Conservation (phyloP, 64 coral and sea anemone species). For the Dendronephthya gigantea region DNA sequence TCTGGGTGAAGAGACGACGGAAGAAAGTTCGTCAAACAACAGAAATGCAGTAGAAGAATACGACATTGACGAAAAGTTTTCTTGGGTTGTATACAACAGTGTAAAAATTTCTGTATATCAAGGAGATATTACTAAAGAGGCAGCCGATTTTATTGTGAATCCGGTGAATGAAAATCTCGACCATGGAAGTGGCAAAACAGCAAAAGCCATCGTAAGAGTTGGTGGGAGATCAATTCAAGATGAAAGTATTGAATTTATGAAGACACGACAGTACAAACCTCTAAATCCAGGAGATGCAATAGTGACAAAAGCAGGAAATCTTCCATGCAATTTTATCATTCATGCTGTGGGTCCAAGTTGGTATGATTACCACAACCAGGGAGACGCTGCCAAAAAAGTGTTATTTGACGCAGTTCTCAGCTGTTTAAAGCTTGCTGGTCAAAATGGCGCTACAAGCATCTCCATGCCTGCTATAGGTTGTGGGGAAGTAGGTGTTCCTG, state of each 20-base stretch:
- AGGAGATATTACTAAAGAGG: slow-evolving; percentile 32
- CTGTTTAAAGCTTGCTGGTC: not conserved
- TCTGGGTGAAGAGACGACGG: not conserved
- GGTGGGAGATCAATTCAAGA: slow-evolving; percentile 36
- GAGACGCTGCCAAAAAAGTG: not conserved
- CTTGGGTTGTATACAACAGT: not conserved
- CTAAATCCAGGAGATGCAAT: slow-evolving; percentile 3
- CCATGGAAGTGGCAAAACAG: slow-evolving; percentile 16
- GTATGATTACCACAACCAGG: not conserved
- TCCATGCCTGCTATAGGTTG: slow-evolving; percentile 51
- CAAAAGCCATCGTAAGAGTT: not conserved
- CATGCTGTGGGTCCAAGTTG: slow-evolving; percentile 36
- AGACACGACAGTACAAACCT: no score
- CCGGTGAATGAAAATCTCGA: slow-evolving; percentile 28
- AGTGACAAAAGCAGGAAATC: slow-evolving; percentile 9
- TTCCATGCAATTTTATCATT: slow-evolving; percentile 27
- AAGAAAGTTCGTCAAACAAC: slow-evolving; percentile 15
- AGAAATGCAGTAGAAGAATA: no score
- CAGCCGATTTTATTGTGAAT: slow-evolving; percentile 43
- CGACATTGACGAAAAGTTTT: not conserved
- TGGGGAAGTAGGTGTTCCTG: slow-evolving; percentile 44
- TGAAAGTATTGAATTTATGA: not conserved
- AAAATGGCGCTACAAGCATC: not conserved
- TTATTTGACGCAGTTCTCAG: not conserved
- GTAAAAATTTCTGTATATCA: slow-evolving; percentile 17